These are phyloP conservation scores for Masticophis lateralis DNA, from an alignment of 2,797 vertebrate species.

Conservation along the genomic window DNA sequence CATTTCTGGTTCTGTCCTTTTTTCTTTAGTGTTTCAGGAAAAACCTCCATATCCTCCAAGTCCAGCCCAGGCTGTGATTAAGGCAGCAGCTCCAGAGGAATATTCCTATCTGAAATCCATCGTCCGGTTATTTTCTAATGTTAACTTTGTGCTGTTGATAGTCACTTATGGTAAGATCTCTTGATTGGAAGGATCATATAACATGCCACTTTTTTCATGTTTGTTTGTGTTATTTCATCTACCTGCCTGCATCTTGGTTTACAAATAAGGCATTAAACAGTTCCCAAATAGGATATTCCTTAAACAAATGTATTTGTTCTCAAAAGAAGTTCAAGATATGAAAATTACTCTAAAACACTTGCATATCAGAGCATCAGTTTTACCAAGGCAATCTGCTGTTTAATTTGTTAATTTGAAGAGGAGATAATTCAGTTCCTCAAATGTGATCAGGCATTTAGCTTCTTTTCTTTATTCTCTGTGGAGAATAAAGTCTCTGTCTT, in stretches of 20 bases:
- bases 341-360: neutral
- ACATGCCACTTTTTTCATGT: neutral
- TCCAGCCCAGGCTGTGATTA: constrained; percentile 82
- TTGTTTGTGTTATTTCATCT: neutral
- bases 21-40: constrained; percentile 86
- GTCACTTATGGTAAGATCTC: constrained; percentile 85
- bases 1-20: constrained; percentile 44
- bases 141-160: constrained; percentile 86
- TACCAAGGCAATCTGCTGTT: neutral
- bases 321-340: neutral
- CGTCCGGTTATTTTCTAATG: constrained; percentile 79
- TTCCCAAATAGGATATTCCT: neutral
- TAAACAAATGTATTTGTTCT: neutral
- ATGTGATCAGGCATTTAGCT: neutral
- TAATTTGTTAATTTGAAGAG: neutral
- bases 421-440: no score
- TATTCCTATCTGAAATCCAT: constrained; percentile 85
- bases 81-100: constrained; percentile 64
- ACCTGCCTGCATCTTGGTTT: neutral
- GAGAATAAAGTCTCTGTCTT: neutral
- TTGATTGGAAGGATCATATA: neutral
- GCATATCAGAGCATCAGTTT: neutral
- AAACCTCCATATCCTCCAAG: constrained; percentile 84
- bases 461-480: neutral
- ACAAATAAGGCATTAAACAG: neutral